These are phyloP conservation scores for Paramisgurnus dabryanus DNA, from an alignment of 2,113 vertebrate species.

Conservation along the genomic window DNA sequence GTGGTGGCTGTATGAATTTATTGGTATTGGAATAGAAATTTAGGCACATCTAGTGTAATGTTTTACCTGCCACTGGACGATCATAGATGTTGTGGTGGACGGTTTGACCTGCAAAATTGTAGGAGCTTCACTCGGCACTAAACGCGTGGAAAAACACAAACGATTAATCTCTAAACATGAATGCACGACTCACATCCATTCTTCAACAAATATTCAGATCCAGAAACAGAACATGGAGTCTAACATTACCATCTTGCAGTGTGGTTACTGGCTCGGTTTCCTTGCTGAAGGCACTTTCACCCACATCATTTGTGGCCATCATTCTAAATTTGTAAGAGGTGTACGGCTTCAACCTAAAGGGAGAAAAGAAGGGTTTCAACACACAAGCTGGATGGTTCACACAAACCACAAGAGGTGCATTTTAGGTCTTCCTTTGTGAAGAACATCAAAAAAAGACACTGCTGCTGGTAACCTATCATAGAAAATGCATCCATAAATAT, in stretches of 20 bases:
- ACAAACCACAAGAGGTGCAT: neutral
- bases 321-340: slow-evolving; percentile 93
- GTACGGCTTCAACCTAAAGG: slow-evolving; percentile 85
- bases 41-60: neutral
- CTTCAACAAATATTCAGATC: slow-evolving; percentile 3
- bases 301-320: slow-evolving; percentile 92
- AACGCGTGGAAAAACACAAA: slow-evolving; percentile 34
- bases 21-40: too few relatives aligned
- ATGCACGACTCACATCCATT: neutral
- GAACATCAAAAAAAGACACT: neutral
- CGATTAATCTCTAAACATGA: neutral
- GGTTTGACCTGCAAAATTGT: slow-evolving; percentile 84
- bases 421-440: neutral
- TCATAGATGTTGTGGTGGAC: slow-evolving; percentile 89
- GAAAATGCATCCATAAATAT: neutral
- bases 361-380: slow-evolving; percentile 22
- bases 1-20: too few relatives aligned
- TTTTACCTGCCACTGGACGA: slow-evolving; percentile 94
- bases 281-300: slow-evolving; percentile 85
- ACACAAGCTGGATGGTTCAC: neutral
- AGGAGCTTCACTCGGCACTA: slow-evolving; percentile 91
- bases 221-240: slow-evolving; percentile 19
- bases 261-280: slow-evolving; percentile 92
- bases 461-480: neutral
- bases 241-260: slow-evolving; percentile 89